phyloP scores from a whole-genome alignment of 2,888 invertebrate genomes.

The Helleia helle region DNA sequence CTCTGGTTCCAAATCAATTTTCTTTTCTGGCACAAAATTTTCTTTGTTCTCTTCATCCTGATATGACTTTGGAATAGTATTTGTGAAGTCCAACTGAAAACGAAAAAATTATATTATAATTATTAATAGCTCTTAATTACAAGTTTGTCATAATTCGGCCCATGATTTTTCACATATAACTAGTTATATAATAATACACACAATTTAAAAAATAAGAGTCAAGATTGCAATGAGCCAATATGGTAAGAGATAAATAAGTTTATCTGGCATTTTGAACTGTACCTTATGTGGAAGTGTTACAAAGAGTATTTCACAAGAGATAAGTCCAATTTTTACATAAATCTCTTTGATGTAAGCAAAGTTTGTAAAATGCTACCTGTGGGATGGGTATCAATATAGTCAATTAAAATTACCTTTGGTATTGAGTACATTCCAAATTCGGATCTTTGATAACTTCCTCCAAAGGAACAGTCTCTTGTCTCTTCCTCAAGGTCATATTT shows the following conservation, averaged over 20 bases:
- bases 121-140: no score
- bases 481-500: constrained; percentile 56
- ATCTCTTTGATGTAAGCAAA: no score
- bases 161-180: no score
- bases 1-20: constrained; percentile 38
- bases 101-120: not conserved
- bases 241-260: no score
- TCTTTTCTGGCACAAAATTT: constrained; percentile 40
- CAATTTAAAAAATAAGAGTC: not conserved
- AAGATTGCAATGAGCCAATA: no score
- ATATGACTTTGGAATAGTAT: constrained; percentile 35
- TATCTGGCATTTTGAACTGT: no score
- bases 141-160: not conserved
- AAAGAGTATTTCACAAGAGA: no score
- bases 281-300: no score
- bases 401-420: constrained; percentile 48
- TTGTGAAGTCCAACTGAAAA: constrained; percentile 54
- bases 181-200: no score
- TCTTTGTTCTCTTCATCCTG: constrained; percentile 26
- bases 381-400: no score
- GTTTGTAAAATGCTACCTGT: no score
- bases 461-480: constrained; percentile 49
- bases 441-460: constrained; percentile 30
- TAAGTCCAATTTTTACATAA: no score
- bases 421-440: constrained; percentile 33